These are phyloP conservation scores for Pygocentrus nattereri DNA, from an alignment of 2,797 vertebrate genomes.

Conservation along the genomic window DNA sequence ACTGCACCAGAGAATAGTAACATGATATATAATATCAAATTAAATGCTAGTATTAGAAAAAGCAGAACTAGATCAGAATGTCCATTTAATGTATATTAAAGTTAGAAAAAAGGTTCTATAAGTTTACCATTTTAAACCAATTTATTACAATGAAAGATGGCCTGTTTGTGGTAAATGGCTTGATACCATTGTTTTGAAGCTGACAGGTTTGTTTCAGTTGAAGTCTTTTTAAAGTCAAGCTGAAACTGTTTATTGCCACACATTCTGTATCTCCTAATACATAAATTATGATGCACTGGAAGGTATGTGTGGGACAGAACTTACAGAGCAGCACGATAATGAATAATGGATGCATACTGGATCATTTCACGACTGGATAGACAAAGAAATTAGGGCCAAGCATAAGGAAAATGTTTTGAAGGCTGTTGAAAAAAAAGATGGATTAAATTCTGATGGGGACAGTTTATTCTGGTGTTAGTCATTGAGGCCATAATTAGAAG, in stretches of 20 bases:
- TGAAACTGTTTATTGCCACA: neutral
- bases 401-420: slow-evolving; percentile 25
- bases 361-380: slow-evolving; percentile 44
- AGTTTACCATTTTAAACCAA: too few relatives aligned
- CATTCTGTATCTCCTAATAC: slow-evolving; percentile 13
- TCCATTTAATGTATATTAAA: too few relatives aligned
- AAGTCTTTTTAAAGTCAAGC: neutral
- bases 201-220: neutral
- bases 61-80: too few relatives aligned
- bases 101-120: too few relatives aligned
- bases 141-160: neutral
- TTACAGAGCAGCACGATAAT: slow-evolving; percentile 23
- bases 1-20: too few relatives aligned
- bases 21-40: too few relatives aligned
- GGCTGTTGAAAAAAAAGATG: neutral
- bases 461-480: slow-evolving; percentile 12
- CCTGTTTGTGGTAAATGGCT: too few relatives aligned
- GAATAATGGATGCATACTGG: slow-evolving; percentile 46
- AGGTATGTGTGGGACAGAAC: neutral
- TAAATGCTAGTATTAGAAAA: too few relatives aligned
- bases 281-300: slow-evolving; percentile 8
- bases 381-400: slow-evolving; percentile 32
- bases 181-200: too few relatives aligned
- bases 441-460: neutral
- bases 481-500: neutral